A percentile compares a stretch with the other conserved stretches of the same genome.
phyloP scores from a whole-genome alignment of 2,113 vertebrate genomes.

The Bos javanicus region DNA sequence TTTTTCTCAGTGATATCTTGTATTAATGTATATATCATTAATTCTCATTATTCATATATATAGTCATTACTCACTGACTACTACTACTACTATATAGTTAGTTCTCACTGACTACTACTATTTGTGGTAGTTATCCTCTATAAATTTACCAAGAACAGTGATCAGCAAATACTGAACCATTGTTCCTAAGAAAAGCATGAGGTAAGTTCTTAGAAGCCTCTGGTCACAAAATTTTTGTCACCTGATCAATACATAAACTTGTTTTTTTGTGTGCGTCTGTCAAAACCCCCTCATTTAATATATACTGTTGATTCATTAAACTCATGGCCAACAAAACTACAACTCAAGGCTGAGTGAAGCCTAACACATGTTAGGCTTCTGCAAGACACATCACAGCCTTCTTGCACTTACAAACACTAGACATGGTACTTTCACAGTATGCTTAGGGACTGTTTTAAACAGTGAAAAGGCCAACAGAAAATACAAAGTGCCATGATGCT shows the following conservation, averaged over 20 bases:
- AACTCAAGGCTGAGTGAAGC: background rate
- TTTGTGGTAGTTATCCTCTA: background rate
- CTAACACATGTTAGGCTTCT: background rate
- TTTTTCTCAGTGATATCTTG: conserved; percentile 14
- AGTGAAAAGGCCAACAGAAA: background rate
- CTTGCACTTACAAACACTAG: background rate
- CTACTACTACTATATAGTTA: background rate
- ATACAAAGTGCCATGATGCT: background rate
- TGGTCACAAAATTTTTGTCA: background rate
- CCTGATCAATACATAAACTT: background rate
- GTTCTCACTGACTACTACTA: background rate
- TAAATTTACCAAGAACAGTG: background rate
- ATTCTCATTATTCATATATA: background rate
- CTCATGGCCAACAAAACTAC: background rate
- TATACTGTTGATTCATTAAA: background rate
- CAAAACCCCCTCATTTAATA: background rate
- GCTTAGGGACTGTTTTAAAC: background rate
- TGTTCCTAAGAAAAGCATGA: background rate
- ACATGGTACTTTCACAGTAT: background rate
- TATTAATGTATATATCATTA: background rate
- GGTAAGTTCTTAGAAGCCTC: background rate
- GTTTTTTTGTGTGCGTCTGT: background rate
- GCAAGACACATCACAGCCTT: background rate
- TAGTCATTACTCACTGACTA: background rate
- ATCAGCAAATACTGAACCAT: background rate